These are phyloP conservation scores for Pygoscelis adeliae DNA, from an alignment of 2,113 vertebrate genomes.

Conservation along the genomic window DNA sequence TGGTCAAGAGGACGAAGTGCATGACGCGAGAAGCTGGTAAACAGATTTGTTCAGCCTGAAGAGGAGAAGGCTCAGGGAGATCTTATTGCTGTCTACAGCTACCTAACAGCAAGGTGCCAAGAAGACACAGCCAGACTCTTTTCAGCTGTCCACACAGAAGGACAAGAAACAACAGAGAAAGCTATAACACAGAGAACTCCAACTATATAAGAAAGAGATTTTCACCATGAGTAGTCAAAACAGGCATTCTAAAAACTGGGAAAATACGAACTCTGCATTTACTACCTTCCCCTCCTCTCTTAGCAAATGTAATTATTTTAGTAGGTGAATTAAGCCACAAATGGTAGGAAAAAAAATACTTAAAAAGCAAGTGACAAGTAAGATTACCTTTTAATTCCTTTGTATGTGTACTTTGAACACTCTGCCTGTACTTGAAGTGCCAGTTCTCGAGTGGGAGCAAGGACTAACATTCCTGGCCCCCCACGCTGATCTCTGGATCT, in stretches of 20 bases:
- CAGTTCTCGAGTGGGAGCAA: constrained; percentile 93
- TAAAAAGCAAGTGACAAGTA: not conserved
- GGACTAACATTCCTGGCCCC: constrained; percentile 94
- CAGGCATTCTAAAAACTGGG: not conserved
- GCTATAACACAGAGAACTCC: not conserved
- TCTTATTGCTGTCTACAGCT: not conserved
- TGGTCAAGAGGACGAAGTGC: not conserved
- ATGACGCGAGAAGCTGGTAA: not conserved
- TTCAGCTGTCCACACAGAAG: not conserved
- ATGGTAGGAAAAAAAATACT: not conserved
- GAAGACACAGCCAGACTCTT: not conserved
- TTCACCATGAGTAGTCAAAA: not conserved
- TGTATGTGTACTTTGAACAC: constrained; percentile 90
- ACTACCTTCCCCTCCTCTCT: not conserved
- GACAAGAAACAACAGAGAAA: not conserved
- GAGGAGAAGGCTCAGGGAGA: not conserved
- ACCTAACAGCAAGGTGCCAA: not conserved
- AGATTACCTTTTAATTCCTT: constrained; percentile 88
- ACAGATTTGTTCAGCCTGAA: not conserved
- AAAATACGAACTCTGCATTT: not conserved
- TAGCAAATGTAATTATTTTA: not conserved
- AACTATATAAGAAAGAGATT: not conserved
- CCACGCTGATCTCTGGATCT: constrained; percentile 77
- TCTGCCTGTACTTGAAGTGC: constrained; percentile 93
- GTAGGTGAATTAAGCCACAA: not conserved